Percentiles rank a stretch among this genome's conserved stretches.
Evolutionary conservation across 2,797 vertebrate species (phyloP).

Genomic region (Myotis daubentonii): DNA sequence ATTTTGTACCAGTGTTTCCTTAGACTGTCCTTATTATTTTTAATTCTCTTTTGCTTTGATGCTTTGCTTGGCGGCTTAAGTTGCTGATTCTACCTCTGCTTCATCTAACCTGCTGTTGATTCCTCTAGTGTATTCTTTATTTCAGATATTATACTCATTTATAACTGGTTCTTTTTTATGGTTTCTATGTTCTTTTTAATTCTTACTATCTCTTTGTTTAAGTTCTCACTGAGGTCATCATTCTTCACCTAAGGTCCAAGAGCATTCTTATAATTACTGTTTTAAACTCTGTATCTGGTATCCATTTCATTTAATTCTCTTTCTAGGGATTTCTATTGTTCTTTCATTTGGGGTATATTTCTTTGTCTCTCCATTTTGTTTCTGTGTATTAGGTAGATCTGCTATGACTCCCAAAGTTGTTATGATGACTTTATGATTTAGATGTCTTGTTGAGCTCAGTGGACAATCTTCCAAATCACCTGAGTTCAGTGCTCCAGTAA

Average conservation of each 20-base stretch:
- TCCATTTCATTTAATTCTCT: not conserved
- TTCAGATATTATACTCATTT: not conserved
- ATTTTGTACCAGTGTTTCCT: not conserved
- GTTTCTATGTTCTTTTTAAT: not conserved
- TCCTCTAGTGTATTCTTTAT: not conserved
- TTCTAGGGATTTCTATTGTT: not conserved
- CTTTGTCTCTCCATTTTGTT: not conserved
- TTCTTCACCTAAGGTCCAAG: not conserved
- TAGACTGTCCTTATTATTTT: not conserved
- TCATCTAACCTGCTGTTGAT: not conserved
- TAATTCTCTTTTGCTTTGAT: not conserved
- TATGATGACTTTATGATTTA: not conserved
- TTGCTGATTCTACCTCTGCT: not conserved
- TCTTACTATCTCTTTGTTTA: not conserved
- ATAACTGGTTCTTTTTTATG: not conserved
- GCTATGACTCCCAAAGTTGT: not conserved
- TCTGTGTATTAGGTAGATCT: not conserved
- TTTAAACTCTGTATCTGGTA: not conserved
- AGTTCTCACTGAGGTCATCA: not conserved
- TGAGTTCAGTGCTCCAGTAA: not conserved
- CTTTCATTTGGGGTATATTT: not conserved
- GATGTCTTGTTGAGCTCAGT: not conserved
- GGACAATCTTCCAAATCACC: not conserved
- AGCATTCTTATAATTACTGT: not conserved
- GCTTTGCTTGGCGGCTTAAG: not conserved